Percentiles rank a stretch among this genome's conserved stretches.
Evolutionary conservation across 2,888 invertebrate species (phyloP).

Genomic region (Penaeus monodon): DNA sequence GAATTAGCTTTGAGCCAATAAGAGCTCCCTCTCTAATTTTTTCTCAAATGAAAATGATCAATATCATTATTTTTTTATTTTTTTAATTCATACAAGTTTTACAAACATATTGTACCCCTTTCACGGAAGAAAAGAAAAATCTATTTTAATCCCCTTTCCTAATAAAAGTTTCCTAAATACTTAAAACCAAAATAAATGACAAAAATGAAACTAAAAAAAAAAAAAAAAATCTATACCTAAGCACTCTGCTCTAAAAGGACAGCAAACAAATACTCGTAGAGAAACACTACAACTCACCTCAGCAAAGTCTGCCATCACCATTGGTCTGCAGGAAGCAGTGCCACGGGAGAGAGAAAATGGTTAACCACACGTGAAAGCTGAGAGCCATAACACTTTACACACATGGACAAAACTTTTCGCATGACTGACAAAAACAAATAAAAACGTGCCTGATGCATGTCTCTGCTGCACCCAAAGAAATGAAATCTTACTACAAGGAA

Average conservation of each 20-base stretch:
- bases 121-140: too few relatives aligned
- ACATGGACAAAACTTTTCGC: conserved; percentile 8
- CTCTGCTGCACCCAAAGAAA: too few relatives aligned
- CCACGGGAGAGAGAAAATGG: conserved; percentile 27
- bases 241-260: not conserved
- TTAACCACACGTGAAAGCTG: conserved; percentile 37
- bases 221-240: not conserved
- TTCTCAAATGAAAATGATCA: not conserved
- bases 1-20: not conserved
- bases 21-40: not conserved
- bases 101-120: too few relatives aligned
- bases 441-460: conserved; percentile 8
- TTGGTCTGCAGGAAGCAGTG: conserved; percentile 56
- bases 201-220: not conserved
- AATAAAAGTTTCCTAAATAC: too few relatives aligned
- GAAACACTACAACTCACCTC: conserved; percentile 35
- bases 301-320: conserved; percentile 54
- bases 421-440: conserved; percentile 1
- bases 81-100: too few relatives aligned
- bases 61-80: not conserved
- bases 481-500: too few relatives aligned
- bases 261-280: not conserved
- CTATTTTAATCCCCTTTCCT: too few relatives aligned
- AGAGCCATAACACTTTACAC: not conserved
- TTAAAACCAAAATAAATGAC: too few relatives aligned